phyloP scores from a whole-genome alignment of 2,888 invertebrate genomes.

The Tenthredo mesomela region DNA sequence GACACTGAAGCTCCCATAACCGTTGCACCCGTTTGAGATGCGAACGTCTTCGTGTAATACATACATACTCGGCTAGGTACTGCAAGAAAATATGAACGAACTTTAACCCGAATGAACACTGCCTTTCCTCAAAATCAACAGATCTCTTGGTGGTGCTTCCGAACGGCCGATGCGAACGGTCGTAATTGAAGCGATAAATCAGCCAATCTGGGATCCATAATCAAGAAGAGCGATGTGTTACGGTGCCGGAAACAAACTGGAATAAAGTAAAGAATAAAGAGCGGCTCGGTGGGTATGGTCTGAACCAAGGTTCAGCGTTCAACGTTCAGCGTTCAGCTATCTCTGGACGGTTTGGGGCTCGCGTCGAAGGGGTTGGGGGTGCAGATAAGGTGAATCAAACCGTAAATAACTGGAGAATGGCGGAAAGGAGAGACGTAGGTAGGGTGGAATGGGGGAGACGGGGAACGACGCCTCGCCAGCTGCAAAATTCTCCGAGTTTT shows the following conservation, averaged over 20 bases:
- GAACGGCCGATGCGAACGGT: neutral
- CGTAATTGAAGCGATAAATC: constrained; percentile 49
- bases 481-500: constrained; percentile 77
- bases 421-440: constrained; percentile 69
- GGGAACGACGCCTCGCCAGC: constrained; percentile 73
- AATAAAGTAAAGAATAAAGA: constrained; percentile 58
- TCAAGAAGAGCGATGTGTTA: constrained; percentile 52
- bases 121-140: constrained; percentile 41
- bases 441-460: constrained; percentile 60
- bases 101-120: neutral
- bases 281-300: constrained; percentile 57
- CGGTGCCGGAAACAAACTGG: constrained; percentile 64
- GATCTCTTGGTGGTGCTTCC: constrained; percentile 18
- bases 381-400: constrained; percentile 77
- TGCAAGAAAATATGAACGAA: neutral
- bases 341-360: constrained; percentile 68
- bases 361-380: constrained; percentile 61
- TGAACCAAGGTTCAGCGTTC: constrained; percentile 55
- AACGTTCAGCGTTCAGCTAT: constrained; percentile 63
- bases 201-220: constrained; percentile 49
- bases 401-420: constrained; percentile 77
- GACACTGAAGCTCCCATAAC: constrained; percentile 62
- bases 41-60: neutral
- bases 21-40: neutral
- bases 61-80: neutral